These are phyloP conservation scores for Terebella lapidaria DNA, from an alignment of 2,888 invertebrate species.

Conservation along the genomic window DNA sequence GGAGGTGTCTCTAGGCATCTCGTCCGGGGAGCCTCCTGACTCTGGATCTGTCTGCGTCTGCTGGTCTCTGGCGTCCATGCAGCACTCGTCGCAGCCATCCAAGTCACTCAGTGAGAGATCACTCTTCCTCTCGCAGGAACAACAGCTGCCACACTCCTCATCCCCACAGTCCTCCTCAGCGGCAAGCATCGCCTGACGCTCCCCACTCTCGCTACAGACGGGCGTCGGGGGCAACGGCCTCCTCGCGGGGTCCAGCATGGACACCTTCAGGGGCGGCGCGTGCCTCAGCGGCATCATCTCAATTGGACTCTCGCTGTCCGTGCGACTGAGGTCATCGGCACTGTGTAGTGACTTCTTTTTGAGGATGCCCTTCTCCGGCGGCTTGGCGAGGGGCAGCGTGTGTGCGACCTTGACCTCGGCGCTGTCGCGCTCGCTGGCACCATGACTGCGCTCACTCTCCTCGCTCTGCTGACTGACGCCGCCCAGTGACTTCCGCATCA, in stretches of 20 bases:
- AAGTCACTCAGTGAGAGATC: not conserved
- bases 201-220: not conserved
- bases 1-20: not conserved
- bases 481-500: constrained; percentile 13
- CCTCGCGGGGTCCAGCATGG: not conserved
- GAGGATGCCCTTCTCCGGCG: constrained; percentile 46
- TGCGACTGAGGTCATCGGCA: constrained; percentile 7
- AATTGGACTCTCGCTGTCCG: not conserved
- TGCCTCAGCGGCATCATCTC: not conserved
- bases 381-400: constrained; percentile 26
- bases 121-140: not conserved
- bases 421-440: constrained; percentile 13
- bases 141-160: constrained; percentile 2
- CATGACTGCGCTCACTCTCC: constrained; percentile 17
- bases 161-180: not conserved
- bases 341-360: constrained; percentile 34
- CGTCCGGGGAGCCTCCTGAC: not conserved
- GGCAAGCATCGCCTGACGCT: not conserved
- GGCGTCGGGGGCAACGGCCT: not conserved
- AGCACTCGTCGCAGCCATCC: constrained; percentile 1
- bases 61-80: not conserved
- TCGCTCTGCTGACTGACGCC: constrained; percentile 9
- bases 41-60: constrained; percentile 3
- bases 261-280: not conserved
- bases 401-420: constrained; percentile 17